Base-by-base conservation (phyloP, 1,140 invertebrate species). In the Zaprionus tsacasi region DNA sequence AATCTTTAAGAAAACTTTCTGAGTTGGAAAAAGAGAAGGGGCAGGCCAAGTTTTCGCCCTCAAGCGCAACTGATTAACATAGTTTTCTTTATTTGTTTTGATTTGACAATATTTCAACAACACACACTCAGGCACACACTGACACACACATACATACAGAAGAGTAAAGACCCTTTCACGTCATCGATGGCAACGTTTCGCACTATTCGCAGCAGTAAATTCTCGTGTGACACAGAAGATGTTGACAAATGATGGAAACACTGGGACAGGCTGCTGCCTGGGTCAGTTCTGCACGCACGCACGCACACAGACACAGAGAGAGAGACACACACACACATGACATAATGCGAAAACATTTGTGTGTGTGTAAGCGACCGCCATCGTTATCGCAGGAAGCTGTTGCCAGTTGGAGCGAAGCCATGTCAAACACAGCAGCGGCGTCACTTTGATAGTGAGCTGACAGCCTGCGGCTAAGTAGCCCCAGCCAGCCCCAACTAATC, bases 221-320 rank as follows among this genome's bases (percentile, higher is more conserved):
- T 48, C 15, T 67, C n/a, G 6, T 30, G 13, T 30, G 66, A 56
- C 52, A 57, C 36, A 61, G 15, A 13, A n/a, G 48, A 79, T 45
- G 58, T 66, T 89, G 85, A 89, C 85, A 85, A 87, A 87, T 89
- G 85, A 85, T 79, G 81, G 38, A 27, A 27, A 36, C 21, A 21
- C 21, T 1, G 21, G 66, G 27, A 59, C 52, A 66, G 66, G 57
- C 61, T 55, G 50, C 63, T 30, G 27, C 36, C 36, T 54, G 60
- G 27, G 48, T 65, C 63, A 25, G 27, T 52, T 10, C 17, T 13
- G 3, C 17, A 25, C 45, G 36, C 45, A 52, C 21, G 21, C 70
- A 56, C 48, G 35, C 57, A 36, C 70, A 65, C 40, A 61, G 76
- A 76, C 79, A 69, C 64, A 70, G 25, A 15, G 8, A 71, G 61